These are phyloP conservation scores for Ptychadena robeensis DNA, from an alignment of 2,797 vertebrate species.

Conservation along the genomic window DNA sequence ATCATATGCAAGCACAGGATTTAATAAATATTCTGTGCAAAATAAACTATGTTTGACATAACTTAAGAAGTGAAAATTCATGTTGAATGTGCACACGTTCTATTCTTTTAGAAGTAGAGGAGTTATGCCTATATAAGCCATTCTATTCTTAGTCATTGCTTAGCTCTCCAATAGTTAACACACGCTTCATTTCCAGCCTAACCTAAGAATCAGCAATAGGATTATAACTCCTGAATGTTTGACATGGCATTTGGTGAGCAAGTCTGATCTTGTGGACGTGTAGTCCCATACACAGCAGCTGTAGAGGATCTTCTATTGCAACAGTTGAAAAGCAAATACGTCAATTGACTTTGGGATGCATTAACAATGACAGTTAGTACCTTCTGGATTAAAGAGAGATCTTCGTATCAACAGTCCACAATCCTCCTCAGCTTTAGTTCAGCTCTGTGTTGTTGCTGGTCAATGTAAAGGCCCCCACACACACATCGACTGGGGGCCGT, in stretches of 20 bases:
- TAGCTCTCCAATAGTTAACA: background rate
- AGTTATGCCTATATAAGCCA: too few relatives aligned
- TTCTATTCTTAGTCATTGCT: too few relatives aligned
- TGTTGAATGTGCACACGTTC: background rate
- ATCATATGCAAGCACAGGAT: too few relatives aligned
- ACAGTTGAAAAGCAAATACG: slow-evolving; percentile 22
- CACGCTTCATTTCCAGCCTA: background rate
- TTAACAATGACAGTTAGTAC: background rate
- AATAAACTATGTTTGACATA: too few relatives aligned
- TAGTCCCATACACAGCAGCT: slow-evolving; percentile 18
- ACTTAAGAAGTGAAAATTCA: too few relatives aligned
- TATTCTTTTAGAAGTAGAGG: too few relatives aligned
- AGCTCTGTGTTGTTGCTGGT: too few relatives aligned
- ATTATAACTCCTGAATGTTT: slow-evolving; percentile 10
- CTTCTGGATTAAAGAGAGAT: background rate
- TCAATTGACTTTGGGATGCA: background rate
- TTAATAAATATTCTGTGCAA: too few relatives aligned
- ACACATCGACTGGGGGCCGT: too few relatives aligned
- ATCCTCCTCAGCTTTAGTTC: too few relatives aligned
- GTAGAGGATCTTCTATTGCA: background rate
- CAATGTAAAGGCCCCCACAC: too few relatives aligned
- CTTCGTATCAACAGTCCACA: slow-evolving; percentile 3
- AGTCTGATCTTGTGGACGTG: slow-evolving; percentile 39
- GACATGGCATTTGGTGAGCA: background rate
- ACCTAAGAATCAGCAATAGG: background rate